Base-by-base conservation (phyloP, 2,113 vertebrate genomes). In the Nestor notabilis region DNA sequence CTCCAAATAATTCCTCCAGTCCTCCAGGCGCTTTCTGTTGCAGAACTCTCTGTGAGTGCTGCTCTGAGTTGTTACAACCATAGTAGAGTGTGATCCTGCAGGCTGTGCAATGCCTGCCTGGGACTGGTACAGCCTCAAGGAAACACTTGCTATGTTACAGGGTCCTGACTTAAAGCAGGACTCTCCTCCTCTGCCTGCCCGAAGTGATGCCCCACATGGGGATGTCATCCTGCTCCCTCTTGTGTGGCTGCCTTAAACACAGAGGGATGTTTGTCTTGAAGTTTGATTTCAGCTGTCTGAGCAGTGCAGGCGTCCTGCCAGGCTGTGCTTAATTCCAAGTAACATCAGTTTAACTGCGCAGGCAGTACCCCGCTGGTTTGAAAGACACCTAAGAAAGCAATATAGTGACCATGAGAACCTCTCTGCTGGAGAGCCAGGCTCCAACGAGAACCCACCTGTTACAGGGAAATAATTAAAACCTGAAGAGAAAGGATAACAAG, bases 341-440 rank as follows among this genome's bases (percentile, higher is more conserved):
- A 68, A 66, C 43, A 1, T 47, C 37, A 53, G 87, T 83, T 88
- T 92, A 89, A 87, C 80, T 27, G n/a, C 61, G 55, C 6, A n/a
- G 86, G 81, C 80, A 33, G 80, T 60, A 10, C 72, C 92, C 90
- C 16, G 92, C 96, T 94, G 94, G 5, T 96, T 87, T 78, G 95
- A 87, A 94, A 93, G 95, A 81, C 92, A 83, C 94, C 93, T 81
- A 88, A 86, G 93, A 96, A 94, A 93, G 90, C 86, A 94, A 79
- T 70, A 81, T n/a, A 72, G 95, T 65, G 86, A 84, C 90, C 4
- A 13, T 20, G 46, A 89, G 92, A 94, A 79, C 91, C 58, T 90
- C 90, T 69, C 95, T 89, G 92, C 83, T 87, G 91, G 86, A 90
- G 76, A 86, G 85, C 64, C 52, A 16, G 61, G 65, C 86, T 94